Conservation (phyloP, 2,888 invertebrate species). For the Parnassius apollo region DNA sequence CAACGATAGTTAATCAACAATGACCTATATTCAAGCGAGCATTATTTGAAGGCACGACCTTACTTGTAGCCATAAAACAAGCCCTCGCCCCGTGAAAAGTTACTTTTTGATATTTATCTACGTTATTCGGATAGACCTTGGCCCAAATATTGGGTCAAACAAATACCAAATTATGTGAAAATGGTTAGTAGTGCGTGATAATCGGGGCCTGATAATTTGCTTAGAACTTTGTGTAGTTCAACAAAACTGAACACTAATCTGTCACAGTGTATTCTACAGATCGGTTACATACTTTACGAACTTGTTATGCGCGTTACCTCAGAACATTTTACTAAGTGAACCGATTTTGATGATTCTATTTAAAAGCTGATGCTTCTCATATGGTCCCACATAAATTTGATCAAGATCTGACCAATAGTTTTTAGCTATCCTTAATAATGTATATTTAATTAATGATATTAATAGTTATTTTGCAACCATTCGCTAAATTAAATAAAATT, state of each 20-base stretch:
- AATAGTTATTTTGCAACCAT: too few species aligned
- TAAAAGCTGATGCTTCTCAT: too few species aligned
- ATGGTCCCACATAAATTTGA: too few species aligned
- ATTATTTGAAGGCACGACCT: slow-evolving; percentile 22
- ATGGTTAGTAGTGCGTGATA: slow-evolving; percentile 24
- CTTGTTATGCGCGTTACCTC: too few species aligned
- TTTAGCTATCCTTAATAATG: too few species aligned
- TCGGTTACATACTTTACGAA: too few species aligned
- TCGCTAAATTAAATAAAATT: too few species aligned
- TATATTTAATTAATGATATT: too few species aligned
- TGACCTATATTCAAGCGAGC: slow-evolving; percentile 19
- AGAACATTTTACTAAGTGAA: too few species aligned
- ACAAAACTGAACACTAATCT: background rate
- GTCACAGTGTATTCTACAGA: background rate
- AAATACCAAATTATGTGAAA: slow-evolving; percentile 43
- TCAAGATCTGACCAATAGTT: too few species aligned
- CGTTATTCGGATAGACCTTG: slow-evolving; percentile 45
- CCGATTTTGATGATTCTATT: too few species aligned
- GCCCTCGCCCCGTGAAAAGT: slow-evolving; percentile 21
- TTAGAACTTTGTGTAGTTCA: slow-evolving; percentile 1
- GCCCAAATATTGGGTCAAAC: slow-evolving; percentile 55
- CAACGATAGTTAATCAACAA: slow-evolving; percentile 16
- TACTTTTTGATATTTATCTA: slow-evolving; percentile 31
- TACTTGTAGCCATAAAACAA: slow-evolving; percentile 26
- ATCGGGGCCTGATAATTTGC: slow-evolving; percentile 12